Base-by-base conservation (phyloP, 2,888 invertebrate genomes). In the Catocala sponsa region DNA sequence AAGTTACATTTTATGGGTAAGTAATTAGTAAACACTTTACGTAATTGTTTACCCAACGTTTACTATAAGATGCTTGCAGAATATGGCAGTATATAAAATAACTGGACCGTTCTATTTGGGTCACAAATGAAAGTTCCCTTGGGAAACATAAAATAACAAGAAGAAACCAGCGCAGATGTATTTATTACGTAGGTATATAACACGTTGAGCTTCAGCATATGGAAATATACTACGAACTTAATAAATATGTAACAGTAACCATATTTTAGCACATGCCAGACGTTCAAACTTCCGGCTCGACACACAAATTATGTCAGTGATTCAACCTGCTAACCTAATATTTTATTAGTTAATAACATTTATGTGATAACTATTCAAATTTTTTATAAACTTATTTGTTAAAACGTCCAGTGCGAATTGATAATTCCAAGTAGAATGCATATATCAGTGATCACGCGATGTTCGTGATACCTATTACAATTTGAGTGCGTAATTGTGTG, bases 251-350 rank as follows among this genome's bases (percentile, higher is more conserved):
- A 72, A 53, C 67, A 69, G 52, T 55, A 49, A 48, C 48, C 53
- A 73, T 68, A 72, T 72, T 77, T 74, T 61, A 67, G 58, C 61
- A 64, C 69, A 72, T 65, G 51, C 51, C 51, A 59, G 32, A 35
- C 51, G 55, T 60, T 43, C 55, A 71, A 65, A 66, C 59, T 70
- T 78, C 76, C 79, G 72, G 55, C 58, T 55, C 53, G 74, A 69
- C 57, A 66, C 55, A 67, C 48, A 70, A 73, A 65, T n/a, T n/a
- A n/a, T 55, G 49, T 56, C 51, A 38, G 38, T 12, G 32, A 49
- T 12, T 15, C 52, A 56, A 62, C 57, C 56, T 57, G 62, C 13
- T 54, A 60, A 58, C 60, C 57, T 55, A 57, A 46, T 65, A 59
- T 55, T 46, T 41, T 46, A 47, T 63, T 43, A 60, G 52, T 69